Evolutionary conservation across 2,888 invertebrate species (phyloP), one percentile per base, ranked within the genome.

Genomic region (Beris morrisii): DNA sequence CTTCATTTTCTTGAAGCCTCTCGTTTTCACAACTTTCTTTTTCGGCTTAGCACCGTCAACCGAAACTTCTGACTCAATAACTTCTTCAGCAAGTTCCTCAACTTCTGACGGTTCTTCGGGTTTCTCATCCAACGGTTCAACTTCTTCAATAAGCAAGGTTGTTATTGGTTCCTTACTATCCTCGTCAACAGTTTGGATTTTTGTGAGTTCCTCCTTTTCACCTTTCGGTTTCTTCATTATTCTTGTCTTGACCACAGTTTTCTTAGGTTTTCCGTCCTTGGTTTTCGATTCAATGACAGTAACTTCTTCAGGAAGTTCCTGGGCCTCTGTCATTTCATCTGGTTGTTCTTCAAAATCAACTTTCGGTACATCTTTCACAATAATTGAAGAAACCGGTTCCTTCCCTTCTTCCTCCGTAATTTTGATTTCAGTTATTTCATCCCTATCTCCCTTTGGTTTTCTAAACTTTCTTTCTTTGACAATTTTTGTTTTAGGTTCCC

Each of bases 371-470:
- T 78, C 77, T 43, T 73, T 75, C 2, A 78, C 69, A 12, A 71
- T 74, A n/a, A 78, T 70, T 12, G 68, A 67, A 67, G 74, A 76
- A 7, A 70, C 67, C 0, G 83, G 83, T 65, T 80, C 74, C 64
- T 77, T 74, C 11, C 78, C 80, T 66, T 81, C 82, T 72, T 81
- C 76, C 72, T 79, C 78, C 46, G 82, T 75, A 22, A 82, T 82
- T 58, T 78, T 74, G 57, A 83, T 82, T 77, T 82, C 80, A 0
- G 82, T 83, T 12, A 81, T 73, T 72, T 84, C 82, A 50, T 81
- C 75, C 71, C 77, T 79, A 52, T 75, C 72, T 58, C 78, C 82
- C 69, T 71, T 80, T 1, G 77, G 78, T 71, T 82, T 83, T 66
- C 77, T 82, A 46, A 82, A 77, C 0, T 78, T 74, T 32, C 82